Conservation (phyloP, 1,140 invertebrate species). For the Solen grandis region DNA sequence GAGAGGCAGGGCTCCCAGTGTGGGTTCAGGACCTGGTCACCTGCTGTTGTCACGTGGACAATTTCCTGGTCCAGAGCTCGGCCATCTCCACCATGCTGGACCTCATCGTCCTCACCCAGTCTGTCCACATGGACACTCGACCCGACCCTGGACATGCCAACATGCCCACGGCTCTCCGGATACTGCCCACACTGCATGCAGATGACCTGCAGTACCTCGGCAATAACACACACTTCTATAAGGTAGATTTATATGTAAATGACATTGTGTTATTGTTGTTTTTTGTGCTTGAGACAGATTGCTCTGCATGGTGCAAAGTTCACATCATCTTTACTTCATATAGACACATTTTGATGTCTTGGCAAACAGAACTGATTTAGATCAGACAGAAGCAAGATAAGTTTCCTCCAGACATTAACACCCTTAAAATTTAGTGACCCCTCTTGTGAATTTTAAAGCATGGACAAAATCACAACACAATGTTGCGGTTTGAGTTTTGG, state of each 20-base stretch:
- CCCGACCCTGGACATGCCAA: slow-evolving; percentile 4
- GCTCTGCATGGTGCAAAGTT: no score
- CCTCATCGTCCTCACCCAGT: slow-evolving; percentile 84
- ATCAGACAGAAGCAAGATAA: no score
- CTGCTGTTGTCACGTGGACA: slow-evolving; percentile 86
- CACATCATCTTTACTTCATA: no score
- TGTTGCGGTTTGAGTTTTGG: no score
- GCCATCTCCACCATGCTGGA: slow-evolving; percentile 89
- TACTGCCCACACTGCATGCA: slow-evolving; percentile 86
- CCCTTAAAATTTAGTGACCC: no score
- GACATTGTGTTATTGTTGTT: not conserved
- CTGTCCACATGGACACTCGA: slow-evolving; percentile 68
- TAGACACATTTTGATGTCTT: no score
- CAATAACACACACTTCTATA: slow-evolving; percentile 86
- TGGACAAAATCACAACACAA: no score
- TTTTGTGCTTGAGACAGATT: not conserved
- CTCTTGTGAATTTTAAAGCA: no score
- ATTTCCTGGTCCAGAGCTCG: slow-evolving; percentile 85
- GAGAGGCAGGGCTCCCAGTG: no score
- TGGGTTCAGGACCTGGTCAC: slow-evolving; percentile 89
- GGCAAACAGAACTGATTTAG: no score
- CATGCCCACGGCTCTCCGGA: slow-evolving; percentile 84
- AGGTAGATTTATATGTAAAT: slow-evolving; percentile 79
- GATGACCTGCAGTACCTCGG: slow-evolving; percentile 85
- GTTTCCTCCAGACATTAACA: no score